Evolutionary conservation across 2,797 vertebrate genomes (phyloP), one percentile per base, ranked within the genome.

Genomic region (Numenius phaeopus): DNA sequence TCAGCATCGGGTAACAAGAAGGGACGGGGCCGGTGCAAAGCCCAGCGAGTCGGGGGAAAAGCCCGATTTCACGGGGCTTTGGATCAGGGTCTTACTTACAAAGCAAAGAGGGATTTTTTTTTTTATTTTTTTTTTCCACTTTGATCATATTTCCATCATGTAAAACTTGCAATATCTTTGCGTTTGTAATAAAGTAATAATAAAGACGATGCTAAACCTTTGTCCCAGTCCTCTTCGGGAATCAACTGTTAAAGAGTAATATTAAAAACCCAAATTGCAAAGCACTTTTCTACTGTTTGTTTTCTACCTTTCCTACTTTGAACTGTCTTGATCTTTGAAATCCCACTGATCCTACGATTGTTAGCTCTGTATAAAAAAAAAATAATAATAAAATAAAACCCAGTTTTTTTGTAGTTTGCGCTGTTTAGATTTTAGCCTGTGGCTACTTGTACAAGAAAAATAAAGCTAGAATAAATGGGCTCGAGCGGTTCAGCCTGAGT

Each of bases 361-460:
- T 96, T 90, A 96, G 94, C 98, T 97, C 89, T 96, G 97, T 97
- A 98, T 98, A 92, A 98, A 97, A 96, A 76, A 94, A 93, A 83
- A 46, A 79, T 26, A n/a, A 57, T 24, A 59, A 77, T 40, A 55
- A 59, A 77, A 78, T 44, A 89, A 95, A 86, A 29, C 34, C 37
- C 83, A 52, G n/a, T 96, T 98, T 98, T 97, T 98, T 98, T 97
- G 98, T 99, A 99, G 98, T 98, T 98, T 98, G 98, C 98, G 95
- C 95, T 94, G 95, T 94, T 94, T 96, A 90, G 98, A 97, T 96
- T 99, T 99, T 98, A 98, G 98, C 98, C 98, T 98, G 98, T 98
- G 98, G 98, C 98, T 97, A 98, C 97, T 98, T 98, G 98, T 98
- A 97, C 97, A 97, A 98, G 95, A 72, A 87, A 95, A 97, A 97